Base-by-base conservation (phyloP, 1,140 invertebrate species). In the Drosophila navojoa region DNA sequence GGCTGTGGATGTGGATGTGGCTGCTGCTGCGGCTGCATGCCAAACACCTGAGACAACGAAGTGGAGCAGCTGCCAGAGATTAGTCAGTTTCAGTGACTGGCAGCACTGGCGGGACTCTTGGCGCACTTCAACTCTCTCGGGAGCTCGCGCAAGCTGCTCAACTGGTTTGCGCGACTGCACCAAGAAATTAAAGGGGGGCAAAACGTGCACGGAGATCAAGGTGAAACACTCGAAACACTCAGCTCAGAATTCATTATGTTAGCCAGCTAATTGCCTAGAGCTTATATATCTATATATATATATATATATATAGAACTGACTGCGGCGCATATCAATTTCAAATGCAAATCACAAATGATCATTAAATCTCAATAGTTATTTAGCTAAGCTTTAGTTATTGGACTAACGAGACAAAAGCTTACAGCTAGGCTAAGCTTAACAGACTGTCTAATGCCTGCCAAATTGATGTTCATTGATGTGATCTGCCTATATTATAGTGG, bases 11-110 rank as follows among this genome's bases (percentile, higher is more conserved):
- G 19, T 22, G 19, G 19, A 22, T 22, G 19, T 22, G 19, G 19
- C 19, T 22, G 19, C 32, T 9, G 5, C 54, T 27, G 61, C 25
- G 67, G 38, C 67, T 54, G 67, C 67, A 61, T 60, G 60, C 68
- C 60, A 55, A 38, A 49, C 13, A 29, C 13, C 42, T 52, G 27
- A 53, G 35, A 44, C 38, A 72, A 58, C 61, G 73, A 73, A 82
- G 84, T 84, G 63, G 71, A 87, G 79, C 84, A 87, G 84, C 84
- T 87, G 79, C 76, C 84, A 79, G 72, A 87, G 79, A 87, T 87
- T 87, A 89, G 73, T 87, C 84, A 89, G 79, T 58, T 59, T 79
- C 58, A 75, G 55, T 79, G 64, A 71, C 64, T 55, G 75, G 58
- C 55, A 53, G 49, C 55, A 54, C 47, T 7, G 35, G 10, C 35